phyloP scores from a whole-genome alignment of 2,797 vertebrate genomes.

The Acrocephalus scirpaceus region DNA sequence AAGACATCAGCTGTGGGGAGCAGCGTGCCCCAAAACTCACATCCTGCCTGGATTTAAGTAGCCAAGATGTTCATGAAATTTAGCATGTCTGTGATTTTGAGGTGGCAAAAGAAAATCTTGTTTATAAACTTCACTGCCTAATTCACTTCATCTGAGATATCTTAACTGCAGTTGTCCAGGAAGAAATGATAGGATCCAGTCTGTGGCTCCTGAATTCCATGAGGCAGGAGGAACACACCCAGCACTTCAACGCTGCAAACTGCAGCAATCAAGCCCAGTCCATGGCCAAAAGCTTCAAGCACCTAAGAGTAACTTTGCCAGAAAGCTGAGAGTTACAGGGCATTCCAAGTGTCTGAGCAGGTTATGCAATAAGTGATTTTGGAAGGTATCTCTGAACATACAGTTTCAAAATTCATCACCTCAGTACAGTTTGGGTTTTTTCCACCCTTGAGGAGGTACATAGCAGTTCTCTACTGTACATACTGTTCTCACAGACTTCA shows the following conservation, averaged over 20 bases:
- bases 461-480: neutral
- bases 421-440: neutral
- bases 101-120: neutral
- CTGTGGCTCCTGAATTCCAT: neutral
- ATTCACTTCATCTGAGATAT: neutral
- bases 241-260: neutral
- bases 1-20: neutral
- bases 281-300: neutral
- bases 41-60: neutral
- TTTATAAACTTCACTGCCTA: neutral
- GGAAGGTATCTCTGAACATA: neutral
- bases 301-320: neutral
- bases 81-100: neutral
- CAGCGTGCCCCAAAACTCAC: neutral
- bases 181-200: neutral
- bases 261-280: fast-evolving
- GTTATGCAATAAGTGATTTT: neutral
- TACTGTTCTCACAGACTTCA: neutral
- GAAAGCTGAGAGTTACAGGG: neutral
- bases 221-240: neutral
- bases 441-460: neutral
- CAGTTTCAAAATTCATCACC: neutral
- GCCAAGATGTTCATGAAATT: neutral
- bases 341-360: neutral
- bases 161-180: neutral